A percentile compares a stretch with the other conserved stretches of the same genome.
Conservation (phyloP, 2,888 invertebrate genomes). For the Drosophila percnosoma region DNA sequence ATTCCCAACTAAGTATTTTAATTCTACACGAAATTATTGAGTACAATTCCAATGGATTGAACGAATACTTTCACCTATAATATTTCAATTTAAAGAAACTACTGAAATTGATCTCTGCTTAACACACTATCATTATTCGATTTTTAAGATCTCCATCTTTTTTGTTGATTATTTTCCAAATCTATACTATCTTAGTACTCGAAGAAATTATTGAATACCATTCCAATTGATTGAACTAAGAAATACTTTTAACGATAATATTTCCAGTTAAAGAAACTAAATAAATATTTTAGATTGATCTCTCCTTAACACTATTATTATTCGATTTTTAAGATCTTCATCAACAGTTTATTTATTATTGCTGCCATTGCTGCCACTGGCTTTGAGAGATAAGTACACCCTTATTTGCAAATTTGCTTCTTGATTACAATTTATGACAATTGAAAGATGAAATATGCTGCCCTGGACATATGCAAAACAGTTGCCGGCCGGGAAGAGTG, state of each 20-base stretch:
- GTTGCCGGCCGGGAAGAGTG: constrained; percentile 20
- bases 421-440: constrained; percentile 56
- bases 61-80: background rate
- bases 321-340: background rate
- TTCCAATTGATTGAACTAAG: background rate
- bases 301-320: background rate
- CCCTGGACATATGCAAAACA: constrained; percentile 53
- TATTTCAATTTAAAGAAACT: background rate
- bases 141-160: too few species aligned
- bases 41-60: too few species aligned
- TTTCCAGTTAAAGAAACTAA: background rate
- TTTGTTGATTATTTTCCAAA: too few species aligned
- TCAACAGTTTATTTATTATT: background rate
- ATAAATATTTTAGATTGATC: background rate
- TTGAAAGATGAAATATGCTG: constrained; percentile 57
- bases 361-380: background rate
- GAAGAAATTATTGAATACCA: too few species aligned
- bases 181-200: too few species aligned
- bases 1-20: constrained; percentile 1
- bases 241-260: background rate
- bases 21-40: background rate
- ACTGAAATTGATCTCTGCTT: too few species aligned
- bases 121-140: too few species aligned
- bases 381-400: background rate
- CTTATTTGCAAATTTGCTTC: constrained; percentile 19